Evolutionary conservation across 2,888 invertebrate genomes (phyloP), one percentile per base, ranked within the genome.

Genomic region (Nebria salina): DNA sequence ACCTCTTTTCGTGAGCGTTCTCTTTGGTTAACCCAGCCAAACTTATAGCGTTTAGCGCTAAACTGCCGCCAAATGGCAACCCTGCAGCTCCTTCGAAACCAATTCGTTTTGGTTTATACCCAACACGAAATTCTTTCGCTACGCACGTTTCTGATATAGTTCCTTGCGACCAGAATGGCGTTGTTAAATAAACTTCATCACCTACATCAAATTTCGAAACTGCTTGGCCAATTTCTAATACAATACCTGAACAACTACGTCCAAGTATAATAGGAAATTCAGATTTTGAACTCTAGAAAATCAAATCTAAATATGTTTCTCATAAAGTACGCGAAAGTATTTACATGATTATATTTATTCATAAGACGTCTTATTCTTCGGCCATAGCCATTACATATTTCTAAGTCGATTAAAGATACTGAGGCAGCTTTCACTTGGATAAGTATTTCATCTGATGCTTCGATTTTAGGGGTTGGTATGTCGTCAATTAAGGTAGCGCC

Each of bases 341-440:
- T 83, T 85, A 87, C 86, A 83, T 86, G 85, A 83, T 85, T 85
- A 64, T 86, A 83, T 82, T 83, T 85, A 65, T 85, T 84, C 73
- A 88, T 83, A 73, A 88, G 85, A 82, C 83, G 84, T 77, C 89
- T 84, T 43, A 88, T 82, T 72, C 84, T 86, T 80, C 85, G 84
- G 5, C 88, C 88, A 85, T 93, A 93, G n/a, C 93, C 93, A 73
- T 85, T 87, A 83, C 91, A 91, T 84, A 93, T 91, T 86, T 91
- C 90, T 64, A 91, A 88, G 86, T 93, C 93, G 41, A 93, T 87
- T 72, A 90, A 86, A 84, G 93, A 91, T 26, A 93, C 87, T 4
- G 92, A 91, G 11, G 91, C 91, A 73, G 93, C 92, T 87, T 91
- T 92, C 1, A 93, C 93, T 88, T 91, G 91, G 66, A 93, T 89